Evolutionary conservation across 2,888 invertebrate genomes (phyloP).

Genomic region (Lathronympha strigana): DNA sequence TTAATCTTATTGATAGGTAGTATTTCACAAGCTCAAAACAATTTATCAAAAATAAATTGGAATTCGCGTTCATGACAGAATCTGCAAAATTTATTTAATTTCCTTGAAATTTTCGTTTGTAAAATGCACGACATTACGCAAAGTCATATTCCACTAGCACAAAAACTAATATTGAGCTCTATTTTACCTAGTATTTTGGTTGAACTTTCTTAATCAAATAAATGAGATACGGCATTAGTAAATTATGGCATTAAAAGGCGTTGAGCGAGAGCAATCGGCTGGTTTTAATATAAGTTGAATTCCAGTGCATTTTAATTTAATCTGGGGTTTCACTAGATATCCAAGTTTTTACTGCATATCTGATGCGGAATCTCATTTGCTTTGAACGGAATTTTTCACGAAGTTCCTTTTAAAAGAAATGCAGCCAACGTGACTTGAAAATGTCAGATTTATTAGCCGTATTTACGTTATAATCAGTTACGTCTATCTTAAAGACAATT

Average conservation of each 20-base stretch:
- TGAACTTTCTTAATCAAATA: not conserved
- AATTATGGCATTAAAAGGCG: not conserved
- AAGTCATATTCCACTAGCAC: not conserved
- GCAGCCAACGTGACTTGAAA: not conserved
- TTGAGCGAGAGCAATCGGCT: not conserved
- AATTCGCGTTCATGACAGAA: not conserved
- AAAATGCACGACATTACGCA: not conserved
- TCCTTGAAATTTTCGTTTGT: not conserved
- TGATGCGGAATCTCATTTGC: constrained; percentile 10
- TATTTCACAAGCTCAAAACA: not conserved
- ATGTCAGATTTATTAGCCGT: not conserved
- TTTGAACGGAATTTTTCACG: constrained; percentile 31
- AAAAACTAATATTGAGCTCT: not conserved
- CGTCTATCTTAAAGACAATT: no score
- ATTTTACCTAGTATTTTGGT: not conserved
- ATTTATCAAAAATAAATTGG: not conserved
- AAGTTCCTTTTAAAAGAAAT: constrained; percentile 3
- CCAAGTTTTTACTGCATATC: constrained; percentile 5
- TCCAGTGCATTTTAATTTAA: constrained; percentile 29
- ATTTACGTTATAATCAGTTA: no score
- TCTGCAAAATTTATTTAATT: constrained; percentile 7
- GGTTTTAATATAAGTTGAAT: constrained; percentile 15
- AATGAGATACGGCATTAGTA: not conserved
- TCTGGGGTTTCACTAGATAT: constrained; percentile 11
- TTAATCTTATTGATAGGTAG: not conserved